Conservation (phyloP, 1,140 invertebrate genomes). For the Agrypnia vestita region DNA sequence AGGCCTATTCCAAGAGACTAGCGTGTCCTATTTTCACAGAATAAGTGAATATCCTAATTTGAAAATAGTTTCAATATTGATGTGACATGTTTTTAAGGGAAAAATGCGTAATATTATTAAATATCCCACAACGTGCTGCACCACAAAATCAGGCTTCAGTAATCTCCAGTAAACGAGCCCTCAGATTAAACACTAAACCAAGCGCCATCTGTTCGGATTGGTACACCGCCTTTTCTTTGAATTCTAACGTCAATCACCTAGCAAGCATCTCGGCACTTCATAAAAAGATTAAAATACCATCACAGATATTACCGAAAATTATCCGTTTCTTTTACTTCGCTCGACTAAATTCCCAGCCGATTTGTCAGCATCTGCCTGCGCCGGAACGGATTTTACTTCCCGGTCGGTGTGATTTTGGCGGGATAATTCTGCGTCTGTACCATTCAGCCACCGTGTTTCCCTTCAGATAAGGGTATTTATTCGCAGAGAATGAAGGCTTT, state of each 20-base stretch:
- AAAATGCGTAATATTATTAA: too few species aligned
- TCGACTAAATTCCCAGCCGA: neutral
- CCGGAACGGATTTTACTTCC: conserved; percentile 7
- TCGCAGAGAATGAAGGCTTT: conserved; percentile 37
- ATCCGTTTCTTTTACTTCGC: neutral
- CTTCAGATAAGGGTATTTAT: conserved; percentile 42
- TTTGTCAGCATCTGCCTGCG: neutral
- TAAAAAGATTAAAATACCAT: neutral
- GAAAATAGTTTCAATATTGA: too few species aligned
- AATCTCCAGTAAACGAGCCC: conserved; percentile 30
- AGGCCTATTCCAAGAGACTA: too few species aligned
- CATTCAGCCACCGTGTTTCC: conserved; percentile 23
- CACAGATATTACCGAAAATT: neutral
- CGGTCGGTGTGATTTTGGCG: conserved; percentile 8
- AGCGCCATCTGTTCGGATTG: conserved; percentile 35
- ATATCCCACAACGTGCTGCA: too few species aligned
- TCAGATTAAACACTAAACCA: conserved; percentile 34
- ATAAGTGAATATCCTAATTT: too few species aligned
- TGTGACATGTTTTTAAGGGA: too few species aligned
- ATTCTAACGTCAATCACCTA: neutral
- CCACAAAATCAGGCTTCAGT: neutral
- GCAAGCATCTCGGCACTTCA: neutral
- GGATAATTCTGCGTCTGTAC: conserved; percentile 39
- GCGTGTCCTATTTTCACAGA: too few species aligned
- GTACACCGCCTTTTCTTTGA: conserved; percentile 16